Base-by-base conservation (phyloP, 2,888 invertebrate species). In the Mantis religiosa region DNA sequence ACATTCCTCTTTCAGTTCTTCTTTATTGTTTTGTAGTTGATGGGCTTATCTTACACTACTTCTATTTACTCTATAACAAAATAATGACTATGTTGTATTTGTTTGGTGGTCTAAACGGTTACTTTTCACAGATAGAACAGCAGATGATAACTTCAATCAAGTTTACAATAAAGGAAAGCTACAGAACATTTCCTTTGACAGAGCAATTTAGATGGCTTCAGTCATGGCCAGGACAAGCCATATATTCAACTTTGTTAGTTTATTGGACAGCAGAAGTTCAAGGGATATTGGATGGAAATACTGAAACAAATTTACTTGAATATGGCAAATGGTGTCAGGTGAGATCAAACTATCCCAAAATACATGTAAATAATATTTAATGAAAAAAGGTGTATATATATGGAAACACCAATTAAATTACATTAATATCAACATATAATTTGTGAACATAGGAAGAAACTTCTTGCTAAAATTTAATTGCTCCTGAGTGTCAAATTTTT, bases 261-360 rank as follows among this genome's bases (percentile, higher is more conserved):
- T 97, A 96, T 92, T 98, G 98, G 98, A 97, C 97, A 4, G 93
- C 94, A 3, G 96, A 97, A 92, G 97, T 97, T 2, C 96, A 97
- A 91, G 95, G 95, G 91, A 95, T 95, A 87, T 93, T 98, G 82
- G 93, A 94, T 91, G 94, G 95, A 28, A 95, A 94, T 88, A 95
- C 95, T 90, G 92, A 94, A 25, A 71, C 20, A 25, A 20, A 71
- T 71, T 71, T 71, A 71, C 20, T 3, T 20, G 54, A 71, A 71
- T 71, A 71, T 25, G 25, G 54, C 20, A 71, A 25, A 71, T 25
- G 25, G 25, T 71, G 54, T 25, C 54, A 71, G 54, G 54, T 71
- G 20, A 71, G 54, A 15, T 71, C 15, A 20, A 15, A 0, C 4
- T 71, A 71, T 71, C 3, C 25, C 54, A 71, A 25, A 71, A 71